Base-by-base conservation (phyloP, 1,140 invertebrate species). In the Chironomus tepperi region DNA sequence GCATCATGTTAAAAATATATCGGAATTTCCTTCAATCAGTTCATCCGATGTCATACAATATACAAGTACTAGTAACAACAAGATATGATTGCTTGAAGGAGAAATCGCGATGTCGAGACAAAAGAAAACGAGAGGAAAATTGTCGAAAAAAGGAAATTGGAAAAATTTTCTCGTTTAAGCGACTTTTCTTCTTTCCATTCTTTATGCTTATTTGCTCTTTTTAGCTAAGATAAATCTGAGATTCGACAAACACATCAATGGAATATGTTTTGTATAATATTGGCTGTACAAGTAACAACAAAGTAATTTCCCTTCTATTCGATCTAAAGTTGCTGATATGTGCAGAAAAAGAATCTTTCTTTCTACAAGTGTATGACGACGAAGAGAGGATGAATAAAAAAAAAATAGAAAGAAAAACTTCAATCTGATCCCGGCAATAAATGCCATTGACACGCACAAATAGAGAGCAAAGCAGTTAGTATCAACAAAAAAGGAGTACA, bases 241-340 rank as follows among this genome's bases (percentile, higher is more conserved):
- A 70, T 6, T 70, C 16, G 16, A 57, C 12, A 57, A 57, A 57
- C 12, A 57, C 47, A 57, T 57, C 47, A 15, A 57, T 70, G 18
- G 16, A 57, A 57, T 57, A 70, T 19, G 65, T 16, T 70, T 70
- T 21, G 65, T 16, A 7, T 57, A 57, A n/a, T 57, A 57, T 34
- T 34, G 24, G 24, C 24, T 34, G 24, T n/a, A 15, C 12, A 57
- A 57, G 47, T 15, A n/a, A 57, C 47, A n/a, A n/a, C 47, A 5
- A 34, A n/a, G 47, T 57, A 57, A 57, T 57, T 57, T 57, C 47
- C 47, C n/a, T 57, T 57, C 18, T 34, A 34, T 70, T 70, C 65
- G 65, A 70, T 70, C 65, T 70, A 19, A 70, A 70, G 16, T 70
- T 70, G 16, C 65, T 70, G 65, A 70, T 70, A 70, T 70, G 65